Evolutionary conservation across 2,888 invertebrate genomes (phyloP).

Genomic region (Drosophila kanekoi): DNA sequence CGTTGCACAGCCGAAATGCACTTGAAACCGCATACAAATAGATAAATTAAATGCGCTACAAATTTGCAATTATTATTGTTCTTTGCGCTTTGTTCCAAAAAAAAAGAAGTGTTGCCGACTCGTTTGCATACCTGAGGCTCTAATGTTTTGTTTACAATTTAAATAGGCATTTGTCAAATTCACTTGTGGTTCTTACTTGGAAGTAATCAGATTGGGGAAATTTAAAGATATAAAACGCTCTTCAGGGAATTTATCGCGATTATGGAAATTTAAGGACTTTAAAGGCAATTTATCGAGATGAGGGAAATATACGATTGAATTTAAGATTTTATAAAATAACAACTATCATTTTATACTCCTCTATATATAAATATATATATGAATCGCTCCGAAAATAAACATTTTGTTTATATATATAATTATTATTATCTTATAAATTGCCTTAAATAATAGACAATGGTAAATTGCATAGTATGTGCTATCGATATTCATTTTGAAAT

Average conservation of each 20-base stretch:
- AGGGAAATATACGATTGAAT: background rate
- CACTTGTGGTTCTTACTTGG: background rate
- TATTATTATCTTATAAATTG: too few species aligned
- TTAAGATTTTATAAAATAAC: too few species aligned
- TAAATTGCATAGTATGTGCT: too few species aligned
- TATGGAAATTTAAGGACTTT: background rate
- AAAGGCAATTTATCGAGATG: background rate
- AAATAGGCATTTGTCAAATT: constrained; percentile 34
- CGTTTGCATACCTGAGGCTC: constrained; percentile 3
- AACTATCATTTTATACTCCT: too few species aligned
- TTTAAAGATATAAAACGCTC: background rate
- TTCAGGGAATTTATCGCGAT: background rate
- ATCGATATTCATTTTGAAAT: background rate
- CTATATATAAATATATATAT: too few species aligned
- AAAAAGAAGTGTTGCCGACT: constrained; percentile 1
- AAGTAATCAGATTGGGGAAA: background rate
- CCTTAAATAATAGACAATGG: too few species aligned
- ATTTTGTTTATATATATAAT: too few species aligned
- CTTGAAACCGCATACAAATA: constrained; percentile 57
- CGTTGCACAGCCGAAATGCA: constrained; percentile 45
- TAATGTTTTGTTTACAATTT: background rate
- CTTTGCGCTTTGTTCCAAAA: background rate
- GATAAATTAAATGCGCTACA: constrained; percentile 50
- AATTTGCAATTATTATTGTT: constrained; percentile 1
- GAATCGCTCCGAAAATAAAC: background rate